phyloP scores from a whole-genome alignment of 2,888 invertebrate genomes.

The Perithous albicinctus region DNA sequence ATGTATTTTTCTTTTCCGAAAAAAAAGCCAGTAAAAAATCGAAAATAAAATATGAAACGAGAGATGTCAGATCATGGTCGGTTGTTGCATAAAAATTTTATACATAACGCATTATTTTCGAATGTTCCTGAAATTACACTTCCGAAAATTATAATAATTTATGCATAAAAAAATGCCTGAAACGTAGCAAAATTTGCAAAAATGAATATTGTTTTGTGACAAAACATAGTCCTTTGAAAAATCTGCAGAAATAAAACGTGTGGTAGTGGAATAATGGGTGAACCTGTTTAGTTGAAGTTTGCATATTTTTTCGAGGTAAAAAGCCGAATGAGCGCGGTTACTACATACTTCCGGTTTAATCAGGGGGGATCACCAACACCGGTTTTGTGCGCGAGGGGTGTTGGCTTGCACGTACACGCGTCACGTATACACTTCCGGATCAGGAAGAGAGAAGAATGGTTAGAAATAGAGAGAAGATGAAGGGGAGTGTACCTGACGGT shows the following conservation, averaged over 20 bases:
- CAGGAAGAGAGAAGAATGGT: background rate
- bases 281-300: conserved; percentile 17
- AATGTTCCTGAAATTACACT: too few species aligned
- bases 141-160: too few species aligned
- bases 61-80: too few species aligned
- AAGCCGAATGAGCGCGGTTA: conserved; percentile 1
- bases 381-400: background rate
- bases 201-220: too few species aligned
- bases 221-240: background rate
- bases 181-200: too few species aligned
- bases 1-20: too few species aligned
- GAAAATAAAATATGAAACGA: too few species aligned
- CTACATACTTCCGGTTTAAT: conserved; percentile 45
- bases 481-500: conserved; percentile 6
- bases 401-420: conserved; percentile 24
- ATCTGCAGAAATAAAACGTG: background rate
- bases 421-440: conserved; percentile 41
- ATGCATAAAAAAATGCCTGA: too few species aligned
- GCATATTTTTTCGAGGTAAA: conserved; percentile 4
- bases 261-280: background rate
- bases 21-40: too few species aligned
- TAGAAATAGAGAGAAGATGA: background rate
- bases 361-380: background rate
- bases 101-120: too few species aligned
- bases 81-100: too few species aligned